phyloP scores from a whole-genome alignment of 2,888 invertebrate species.

The Chloromyia formosa region DNA sequence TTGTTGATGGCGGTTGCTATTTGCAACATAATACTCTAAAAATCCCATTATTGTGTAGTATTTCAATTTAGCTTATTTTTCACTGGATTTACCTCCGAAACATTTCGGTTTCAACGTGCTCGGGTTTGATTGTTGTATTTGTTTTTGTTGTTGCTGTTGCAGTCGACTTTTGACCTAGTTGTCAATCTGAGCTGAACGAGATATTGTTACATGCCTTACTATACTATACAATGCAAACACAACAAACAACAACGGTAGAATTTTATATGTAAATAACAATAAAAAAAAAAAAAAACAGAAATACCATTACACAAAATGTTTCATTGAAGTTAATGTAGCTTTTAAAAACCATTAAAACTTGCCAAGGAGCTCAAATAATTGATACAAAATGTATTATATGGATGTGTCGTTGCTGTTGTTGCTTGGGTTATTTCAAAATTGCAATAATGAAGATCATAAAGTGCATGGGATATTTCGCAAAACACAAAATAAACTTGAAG shows the following conservation, averaged over 20 bases:
- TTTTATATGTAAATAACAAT: conserved; percentile 18
- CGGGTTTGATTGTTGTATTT: too few species aligned
- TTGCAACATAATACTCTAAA: too few species aligned
- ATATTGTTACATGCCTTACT: conserved; percentile 41
- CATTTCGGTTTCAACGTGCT: too few species aligned
- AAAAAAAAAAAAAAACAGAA: conserved; percentile 7
- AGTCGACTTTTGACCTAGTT: conserved; percentile 63
- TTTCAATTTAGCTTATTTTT: not conserved
- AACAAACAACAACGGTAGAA: conserved; percentile 12
- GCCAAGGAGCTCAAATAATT: conserved; percentile 18
- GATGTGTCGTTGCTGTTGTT: too few species aligned
- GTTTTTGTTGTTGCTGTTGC: conserved; percentile 39
- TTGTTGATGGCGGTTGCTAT: too few species aligned
- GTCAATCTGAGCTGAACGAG: conserved; percentile 66
- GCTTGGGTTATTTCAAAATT: conserved; percentile 3
- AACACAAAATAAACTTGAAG: not conserved
- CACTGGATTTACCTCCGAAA: too few species aligned
- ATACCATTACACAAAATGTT: conserved; percentile 10
- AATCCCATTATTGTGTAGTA: not conserved
- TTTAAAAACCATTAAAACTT: conserved; percentile 20
- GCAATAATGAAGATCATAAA: conserved; percentile 38
- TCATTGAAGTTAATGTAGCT: conserved; percentile 2
- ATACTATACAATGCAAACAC: conserved; percentile 6
- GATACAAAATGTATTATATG: conserved; percentile 10
- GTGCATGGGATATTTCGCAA: conserved; percentile 20